Conservation (phyloP, 2,113 vertebrate species). For the Laterallus jamaicensis region DNA sequence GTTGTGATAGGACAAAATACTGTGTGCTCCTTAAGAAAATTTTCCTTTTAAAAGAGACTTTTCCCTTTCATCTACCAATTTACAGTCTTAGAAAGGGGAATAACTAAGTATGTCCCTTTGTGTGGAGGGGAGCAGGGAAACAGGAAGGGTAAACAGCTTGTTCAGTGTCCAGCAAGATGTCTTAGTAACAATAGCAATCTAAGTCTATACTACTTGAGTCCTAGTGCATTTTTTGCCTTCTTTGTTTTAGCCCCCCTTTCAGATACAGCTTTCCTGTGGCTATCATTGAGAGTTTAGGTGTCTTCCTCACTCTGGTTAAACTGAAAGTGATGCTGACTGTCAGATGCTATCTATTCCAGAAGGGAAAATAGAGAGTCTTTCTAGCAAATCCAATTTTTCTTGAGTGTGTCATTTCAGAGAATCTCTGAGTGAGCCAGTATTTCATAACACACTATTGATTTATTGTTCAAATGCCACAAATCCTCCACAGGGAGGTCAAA, state of each 20-base stretch:
- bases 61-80: background rate
- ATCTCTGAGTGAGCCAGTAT: background rate
- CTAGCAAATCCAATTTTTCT: slow-evolving; percentile 23
- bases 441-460: slow-evolving; percentile 48
- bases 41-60: background rate
- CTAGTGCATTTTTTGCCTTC: background rate
- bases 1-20: background rate
- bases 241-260: background rate
- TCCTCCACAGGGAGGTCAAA: slow-evolving; percentile 33
- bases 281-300: background rate
- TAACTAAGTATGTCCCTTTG: background rate
- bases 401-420: background rate
- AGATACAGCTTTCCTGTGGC: background rate
- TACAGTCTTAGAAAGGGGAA: background rate
- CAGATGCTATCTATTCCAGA: background rate
- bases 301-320: background rate
- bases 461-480: slow-evolving; percentile 49
- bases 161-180: background rate
- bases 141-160: background rate
- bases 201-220: background rate
- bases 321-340: background rate
- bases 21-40: background rate
- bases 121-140: background rate
- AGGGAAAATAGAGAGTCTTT: background rate
- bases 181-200: background rate